Evolutionary conservation across 1,140 invertebrate genomes (phyloP), one percentile per base, ranked within the genome.

Genomic region (Scylla paramamosain): DNA sequence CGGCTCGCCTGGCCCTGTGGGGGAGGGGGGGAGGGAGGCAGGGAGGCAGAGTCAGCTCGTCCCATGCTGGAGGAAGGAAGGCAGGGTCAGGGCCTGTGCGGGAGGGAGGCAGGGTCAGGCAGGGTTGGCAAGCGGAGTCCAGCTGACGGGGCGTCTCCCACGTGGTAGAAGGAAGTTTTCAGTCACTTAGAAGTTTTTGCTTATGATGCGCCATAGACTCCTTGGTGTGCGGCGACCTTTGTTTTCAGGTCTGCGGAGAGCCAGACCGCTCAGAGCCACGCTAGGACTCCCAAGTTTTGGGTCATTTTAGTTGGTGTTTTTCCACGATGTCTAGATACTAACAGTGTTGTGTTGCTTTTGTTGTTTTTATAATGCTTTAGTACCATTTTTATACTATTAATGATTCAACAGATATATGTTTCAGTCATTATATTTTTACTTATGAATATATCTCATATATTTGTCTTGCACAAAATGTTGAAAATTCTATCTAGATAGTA

Each of bases 281-380:
- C 67, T 77, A 77, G 20, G 67, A 77, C 25, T 20, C 20, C 67
- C 8, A 77, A 31, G 32, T 77, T 77, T 91, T 77, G 90, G 90
- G 90, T 25, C 48, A 91, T 25, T 77, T 39, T 77, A 45, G 28
- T 32, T 91, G n/a, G 20, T 89, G 39, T 45, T 89, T 89, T 91
- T 77, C 39, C 90, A 91, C 20, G 16, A 91, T 77, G 16, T 91
- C 39, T 87, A 46, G 84, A 91, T 91, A 77, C 59, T 32, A 29
- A 59, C n/a, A 59, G 67, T 91, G 90, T 91, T 91, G 90, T 91
- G 90, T 91, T 77, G 90, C 90, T 91, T 91, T 91, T 91, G 90
- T 31, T 91, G 90, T 91, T 32, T 91, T 39, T 91, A 32, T 77
- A 31, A 77, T 77, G 59, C 67, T 91, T 39, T 59, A 91, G 67